Conservation (phyloP, 2,113 vertebrate species). For the Lepus timidus region DNA sequence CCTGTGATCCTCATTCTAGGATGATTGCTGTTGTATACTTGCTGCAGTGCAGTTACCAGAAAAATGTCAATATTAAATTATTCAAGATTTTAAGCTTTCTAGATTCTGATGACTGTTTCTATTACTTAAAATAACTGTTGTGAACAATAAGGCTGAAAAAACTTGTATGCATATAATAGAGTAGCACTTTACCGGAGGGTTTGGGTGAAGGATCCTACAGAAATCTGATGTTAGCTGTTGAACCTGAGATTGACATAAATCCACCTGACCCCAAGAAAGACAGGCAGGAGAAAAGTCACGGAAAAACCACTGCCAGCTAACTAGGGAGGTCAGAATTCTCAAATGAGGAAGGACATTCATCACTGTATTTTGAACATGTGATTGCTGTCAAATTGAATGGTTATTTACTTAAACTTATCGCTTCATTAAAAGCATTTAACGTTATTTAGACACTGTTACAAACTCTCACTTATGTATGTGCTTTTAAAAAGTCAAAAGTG, state of each 20-base stretch:
- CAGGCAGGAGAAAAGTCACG: not conserved
- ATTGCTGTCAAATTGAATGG: not conserved
- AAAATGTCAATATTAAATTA: slow-evolving; percentile 47
- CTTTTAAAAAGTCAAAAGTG: slow-evolving; percentile 58
- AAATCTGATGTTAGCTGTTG: not conserved
- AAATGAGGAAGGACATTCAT: not conserved
- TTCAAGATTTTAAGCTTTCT: slow-evolving; percentile 4
- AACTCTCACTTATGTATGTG: not conserved
- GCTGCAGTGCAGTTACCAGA: not conserved
- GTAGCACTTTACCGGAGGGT: not conserved
- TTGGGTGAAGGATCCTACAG: not conserved
- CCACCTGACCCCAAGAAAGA: not conserved
- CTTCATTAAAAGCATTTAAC: slow-evolving; percentile 11
- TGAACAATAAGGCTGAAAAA: not conserved
- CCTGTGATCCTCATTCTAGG: not conserved
- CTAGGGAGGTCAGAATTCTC: not conserved
- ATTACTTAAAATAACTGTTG: slow-evolving; percentile 6
- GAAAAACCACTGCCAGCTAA: not conserved
- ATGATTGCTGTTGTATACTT: not conserved
- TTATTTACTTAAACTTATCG: not conserved
- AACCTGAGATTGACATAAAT: not conserved
- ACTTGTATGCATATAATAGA: not conserved
- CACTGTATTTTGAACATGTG: not conserved
- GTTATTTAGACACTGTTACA: not conserved
- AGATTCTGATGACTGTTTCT: not conserved